Base-by-base conservation (phyloP, 2,888 invertebrate genomes). In the Habroteleia sp. region DNA sequence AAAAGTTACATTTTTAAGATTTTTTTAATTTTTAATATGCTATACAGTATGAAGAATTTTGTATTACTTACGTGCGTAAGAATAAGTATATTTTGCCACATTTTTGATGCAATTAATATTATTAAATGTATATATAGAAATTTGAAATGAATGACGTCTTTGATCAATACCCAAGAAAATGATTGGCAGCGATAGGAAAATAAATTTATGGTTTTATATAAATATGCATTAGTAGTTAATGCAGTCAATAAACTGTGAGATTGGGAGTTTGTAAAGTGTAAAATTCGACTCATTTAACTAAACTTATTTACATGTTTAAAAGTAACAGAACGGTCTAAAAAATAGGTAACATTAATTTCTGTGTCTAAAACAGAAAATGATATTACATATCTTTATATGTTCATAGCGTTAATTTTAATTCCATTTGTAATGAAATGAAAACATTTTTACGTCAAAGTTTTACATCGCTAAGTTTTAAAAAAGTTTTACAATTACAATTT, bases 101-200 rank as follows among this genome's bases (percentile, higher is more conserved):
- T 5, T 20, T 20, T 20, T 20, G 20, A 4, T 20, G 4, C 20
- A 20, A 20, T 20, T 20, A 20, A 20, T 3, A 20, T 20, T 20
- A 4, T 37, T 5, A 11, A 35, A 33, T 31, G 27, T 27, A 16
- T 13, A 13, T 41, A 25, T 23, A n/a, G 0, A 7, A 8, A 20
- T 27, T 14, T 10, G 20, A 13, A 48, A 62, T n/a, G 44, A 37
- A 27, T 62, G 60, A 62, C 37, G 60, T 35, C 37, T 62, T 48
- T 48, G 46, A 62, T 39, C 60, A 62, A 20, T 62, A 17, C 48
- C 29, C 27, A 48, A 48, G 60, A n/a, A 56, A 62, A 17, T 62
- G 48, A 62, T 48, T 13, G 37, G 48, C 13, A 29, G 4, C 41
- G 48, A 62, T 31, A 62, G 27, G 48, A 33, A 31, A 62, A 62